Evolutionary conservation across 2,888 invertebrate genomes (phyloP).

Genomic region (Cryptophagus acutangulus): DNA sequence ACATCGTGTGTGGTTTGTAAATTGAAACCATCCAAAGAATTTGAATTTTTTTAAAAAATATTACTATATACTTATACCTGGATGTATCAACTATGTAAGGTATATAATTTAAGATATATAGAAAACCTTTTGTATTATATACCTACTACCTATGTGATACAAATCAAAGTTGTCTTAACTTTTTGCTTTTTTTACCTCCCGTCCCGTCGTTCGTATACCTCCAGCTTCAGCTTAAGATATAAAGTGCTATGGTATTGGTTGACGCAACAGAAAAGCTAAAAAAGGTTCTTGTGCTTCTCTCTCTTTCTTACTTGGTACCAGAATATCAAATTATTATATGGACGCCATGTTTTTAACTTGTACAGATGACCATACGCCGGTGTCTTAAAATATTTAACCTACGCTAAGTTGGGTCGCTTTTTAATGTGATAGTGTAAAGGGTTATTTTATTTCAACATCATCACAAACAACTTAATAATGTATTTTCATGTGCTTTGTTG

Average conservation of each 20-base stretch:
- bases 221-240: conserved; percentile 25
- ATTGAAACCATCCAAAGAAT: too few species aligned
- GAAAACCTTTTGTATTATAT: too few species aligned
- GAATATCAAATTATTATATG: too few species aligned
- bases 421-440: too few species aligned
- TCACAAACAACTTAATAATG: conserved; percentile 36
- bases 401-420: conserved; percentile 35
- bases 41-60: too few species aligned
- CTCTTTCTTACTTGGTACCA: conserved; percentile 25
- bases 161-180: conserved; percentile 29
- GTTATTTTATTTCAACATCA: too few species aligned
- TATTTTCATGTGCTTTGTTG: conserved; percentile 27
- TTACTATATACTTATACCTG: too few species aligned
- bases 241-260: conserved; percentile 6
- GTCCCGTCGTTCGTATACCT: conserved; percentile 31
- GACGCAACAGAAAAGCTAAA: too few species aligned
- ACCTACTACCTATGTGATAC: too few species aligned
- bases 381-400: conserved; percentile 40
- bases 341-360: conserved; percentile 35
- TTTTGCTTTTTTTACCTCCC: conserved; percentile 40
- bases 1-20: conserved; percentile 32
- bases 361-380: conserved; percentile 31
- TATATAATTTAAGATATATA: conserved; percentile 18
- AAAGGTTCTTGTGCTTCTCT: conserved; percentile 14
- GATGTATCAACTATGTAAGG: too few species aligned